Evolutionary conservation across 2,113 vertebrate species (phyloP).

Genomic region (Phalacrocorax carbo): DNA sequence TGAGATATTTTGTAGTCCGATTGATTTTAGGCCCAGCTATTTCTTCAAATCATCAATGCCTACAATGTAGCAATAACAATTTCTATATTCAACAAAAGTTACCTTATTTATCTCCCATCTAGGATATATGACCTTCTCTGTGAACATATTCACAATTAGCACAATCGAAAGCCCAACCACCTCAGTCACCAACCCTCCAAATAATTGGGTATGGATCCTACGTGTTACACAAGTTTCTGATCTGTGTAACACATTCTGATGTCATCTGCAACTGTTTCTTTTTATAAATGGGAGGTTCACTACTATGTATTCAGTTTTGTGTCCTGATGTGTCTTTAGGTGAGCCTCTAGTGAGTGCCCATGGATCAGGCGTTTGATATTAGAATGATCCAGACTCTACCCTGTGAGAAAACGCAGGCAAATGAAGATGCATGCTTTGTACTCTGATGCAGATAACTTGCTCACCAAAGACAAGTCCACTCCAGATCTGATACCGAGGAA

Average conservation of each 20-base stretch:
- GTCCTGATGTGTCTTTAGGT: not conserved
- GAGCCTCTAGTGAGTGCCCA: not conserved
- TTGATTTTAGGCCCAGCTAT: not conserved
- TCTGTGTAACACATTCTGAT: not conserved
- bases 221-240: not conserved
- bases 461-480: not conserved
- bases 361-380: not conserved
- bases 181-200: not conserved
- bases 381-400: not conserved
- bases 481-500: not conserved
- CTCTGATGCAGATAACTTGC: not conserved
- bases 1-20: not conserved
- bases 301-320: not conserved
- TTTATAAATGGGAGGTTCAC: not conserved
- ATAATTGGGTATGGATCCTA: not conserved
- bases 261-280: not conserved
- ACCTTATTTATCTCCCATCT: not conserved
- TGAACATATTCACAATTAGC: not conserved
- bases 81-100: not conserved
- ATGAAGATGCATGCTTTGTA: not conserved
- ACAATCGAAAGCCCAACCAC: not conserved
- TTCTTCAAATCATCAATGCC: not conserved
- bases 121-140: not conserved
- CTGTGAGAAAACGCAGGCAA: not conserved
- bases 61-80: not conserved